These are phyloP conservation scores for Miltochrista miniata DNA, from an alignment of 2,888 invertebrate genomes.

Conservation along the genomic window DNA sequence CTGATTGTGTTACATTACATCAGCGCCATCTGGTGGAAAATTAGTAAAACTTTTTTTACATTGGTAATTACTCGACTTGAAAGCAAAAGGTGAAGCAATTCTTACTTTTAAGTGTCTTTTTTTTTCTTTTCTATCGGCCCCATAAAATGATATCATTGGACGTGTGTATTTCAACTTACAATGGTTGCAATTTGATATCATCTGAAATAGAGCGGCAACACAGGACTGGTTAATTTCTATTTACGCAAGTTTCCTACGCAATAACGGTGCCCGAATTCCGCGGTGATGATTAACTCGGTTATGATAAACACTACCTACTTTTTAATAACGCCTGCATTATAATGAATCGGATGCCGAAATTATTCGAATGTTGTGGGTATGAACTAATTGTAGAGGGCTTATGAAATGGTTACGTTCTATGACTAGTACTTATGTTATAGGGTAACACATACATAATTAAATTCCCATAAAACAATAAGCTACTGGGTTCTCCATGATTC, in stretches of 20 bases:
- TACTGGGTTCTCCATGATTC: no score
- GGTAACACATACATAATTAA: no score
- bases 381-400: conserved; percentile 16
- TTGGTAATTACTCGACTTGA: neutral
- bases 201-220: conserved; percentile 74
- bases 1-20: neutral
- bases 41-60: neutral
- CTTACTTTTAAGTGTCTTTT: neutral
- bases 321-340: conserved; percentile 43
- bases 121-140: neutral
- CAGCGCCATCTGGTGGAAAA: neutral
- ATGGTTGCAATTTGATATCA: conserved; percentile 48
- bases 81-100: neutral
- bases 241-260: conserved; percentile 75
- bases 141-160: neutral
- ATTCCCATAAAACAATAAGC: no score
- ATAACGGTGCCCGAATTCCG: conserved; percentile 70
- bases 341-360: conserved; percentile 43
- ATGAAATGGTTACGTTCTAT: conserved; percentile 16
- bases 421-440: neutral
- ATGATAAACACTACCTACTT: conserved; percentile 59
- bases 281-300: conserved; percentile 67
- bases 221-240: conserved; percentile 64
- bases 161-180: conserved; percentile 34
- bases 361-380: conserved; percentile 19